phyloP scores from a whole-genome alignment of 2,113 vertebrate genomes.

The Orycteropus afer region DNA sequence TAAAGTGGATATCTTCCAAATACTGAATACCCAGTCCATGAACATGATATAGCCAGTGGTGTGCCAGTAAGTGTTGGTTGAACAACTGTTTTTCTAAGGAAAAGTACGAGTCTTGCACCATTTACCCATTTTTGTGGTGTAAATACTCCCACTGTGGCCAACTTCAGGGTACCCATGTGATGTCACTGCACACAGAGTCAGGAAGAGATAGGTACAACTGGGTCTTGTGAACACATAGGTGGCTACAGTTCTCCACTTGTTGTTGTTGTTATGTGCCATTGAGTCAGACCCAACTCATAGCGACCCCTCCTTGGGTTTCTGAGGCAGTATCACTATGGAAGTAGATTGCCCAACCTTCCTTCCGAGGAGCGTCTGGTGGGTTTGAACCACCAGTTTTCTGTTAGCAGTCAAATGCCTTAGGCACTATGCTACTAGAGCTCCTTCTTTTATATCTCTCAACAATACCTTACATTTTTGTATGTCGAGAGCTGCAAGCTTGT shows the following conservation, averaged over 20 bases:
- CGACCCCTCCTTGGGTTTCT: too few species aligned
- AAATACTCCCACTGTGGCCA: background rate
- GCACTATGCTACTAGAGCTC: too few species aligned
- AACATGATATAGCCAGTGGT: accelerated
- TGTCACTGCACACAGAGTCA: background rate
- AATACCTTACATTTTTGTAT: background rate
- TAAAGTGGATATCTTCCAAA: background rate
- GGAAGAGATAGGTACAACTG: background rate
- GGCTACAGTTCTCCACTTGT: accelerated
- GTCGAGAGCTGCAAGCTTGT: background rate
- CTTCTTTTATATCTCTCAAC: background rate
- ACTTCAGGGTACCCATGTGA: too few species aligned
- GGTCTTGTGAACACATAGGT: accelerated
- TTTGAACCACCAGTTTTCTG: too few species aligned
- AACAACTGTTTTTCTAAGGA: too few species aligned
- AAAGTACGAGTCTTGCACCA: background rate
- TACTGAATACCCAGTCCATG: accelerated
- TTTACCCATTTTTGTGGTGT: background rate
- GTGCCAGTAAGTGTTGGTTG: accelerated
- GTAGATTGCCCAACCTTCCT: too few species aligned
- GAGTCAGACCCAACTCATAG: too few species aligned
- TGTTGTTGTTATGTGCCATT: too few species aligned
- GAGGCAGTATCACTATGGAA: too few species aligned
- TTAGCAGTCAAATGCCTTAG: too few species aligned
- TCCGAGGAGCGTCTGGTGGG: too few species aligned